Evolutionary conservation across 2,113 vertebrate species (phyloP), one percentile per base, ranked within the genome.

Genomic region (Salvator merianae): DNA sequence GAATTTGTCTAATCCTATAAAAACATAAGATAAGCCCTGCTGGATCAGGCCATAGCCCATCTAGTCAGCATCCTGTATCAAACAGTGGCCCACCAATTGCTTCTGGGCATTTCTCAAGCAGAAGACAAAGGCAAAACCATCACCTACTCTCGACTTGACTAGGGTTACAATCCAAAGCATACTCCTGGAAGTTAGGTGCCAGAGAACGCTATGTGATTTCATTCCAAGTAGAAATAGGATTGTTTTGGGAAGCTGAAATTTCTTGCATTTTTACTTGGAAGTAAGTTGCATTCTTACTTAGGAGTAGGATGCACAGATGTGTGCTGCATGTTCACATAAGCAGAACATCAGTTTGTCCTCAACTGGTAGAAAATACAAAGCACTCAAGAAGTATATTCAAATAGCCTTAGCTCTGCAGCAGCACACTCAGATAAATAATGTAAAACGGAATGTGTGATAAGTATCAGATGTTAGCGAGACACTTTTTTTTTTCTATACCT

Each of bases 401-500:
- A 43, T 20, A 13, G 63, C 30, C n/a, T 12, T 69, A n/a, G 40
- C 5, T 34, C 18, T 8, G 14, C 77, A 47, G 63, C 30, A 47
- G 20, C 32, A 43, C 12, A 66, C 14, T 43, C 36, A n/a, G 30
- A 66, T 38, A 65, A 79, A 14, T 20, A 26, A 47, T 32, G 22
- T 7, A 79, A 13, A 47, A 32, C 68, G 9, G 16, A 76, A 68
- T 32, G 22, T 68, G 78, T 79, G 38, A 47, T 32, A 8, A 68
- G 20, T 7, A 79, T 32, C 70, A 32, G 18, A 24, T 81, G 47
- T 30, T 18, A 16, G 6, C 38, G 13, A 59, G 28, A 43, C 0
- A 10, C 55, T 77, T 43, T 47, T 40, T 71, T 77, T 69, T 74
- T 81, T 78, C 70, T 81, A 74, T 97, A 99, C 99, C 98, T 99